These are phyloP conservation scores for Drosophila setifemur DNA, from an alignment of 1,140 invertebrate genomes.

Conservation along the genomic window DNA sequence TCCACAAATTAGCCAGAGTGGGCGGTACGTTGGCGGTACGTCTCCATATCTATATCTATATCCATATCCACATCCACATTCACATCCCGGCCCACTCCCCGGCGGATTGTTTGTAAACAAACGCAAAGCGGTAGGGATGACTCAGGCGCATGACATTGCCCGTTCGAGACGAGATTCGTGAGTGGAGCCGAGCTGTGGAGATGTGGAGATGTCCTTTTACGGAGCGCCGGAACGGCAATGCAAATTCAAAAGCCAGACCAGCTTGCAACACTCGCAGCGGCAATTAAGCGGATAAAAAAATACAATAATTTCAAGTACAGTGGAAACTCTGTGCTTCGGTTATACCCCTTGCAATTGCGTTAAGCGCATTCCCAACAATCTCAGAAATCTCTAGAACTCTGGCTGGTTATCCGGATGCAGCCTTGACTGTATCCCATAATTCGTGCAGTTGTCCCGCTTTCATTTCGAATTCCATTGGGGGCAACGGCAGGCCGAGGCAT, in stretches of 20 bases:
- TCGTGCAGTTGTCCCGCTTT: slow-evolving; percentile 24
- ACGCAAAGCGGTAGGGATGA: slow-evolving; percentile 50
- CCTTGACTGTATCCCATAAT: not conserved
- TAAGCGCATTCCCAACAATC: too few relatives aligned
- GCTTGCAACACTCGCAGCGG: not conserved
- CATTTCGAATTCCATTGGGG: slow-evolving; percentile 21
- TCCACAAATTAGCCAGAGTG: slow-evolving; percentile 20
- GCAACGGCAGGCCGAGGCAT: slow-evolving; percentile 22
- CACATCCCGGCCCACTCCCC: slow-evolving; percentile 12
- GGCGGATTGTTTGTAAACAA: slow-evolving; percentile 73
- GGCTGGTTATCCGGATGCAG: not conserved
- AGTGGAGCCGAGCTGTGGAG: slow-evolving; percentile 1
- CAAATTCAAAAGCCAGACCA: slow-evolving; percentile 5
- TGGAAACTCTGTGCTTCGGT: too few relatives aligned
- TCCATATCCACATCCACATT: not conserved
- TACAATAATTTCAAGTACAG: slow-evolving; percentile 17
- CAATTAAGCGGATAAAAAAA: not conserved
- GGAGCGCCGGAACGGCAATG: slow-evolving; percentile 7
- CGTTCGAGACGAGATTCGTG: not conserved
- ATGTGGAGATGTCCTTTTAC: slow-evolving; percentile 28
- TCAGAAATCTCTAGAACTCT: too few relatives aligned
- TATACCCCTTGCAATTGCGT: too few relatives aligned
- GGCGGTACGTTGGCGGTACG: slow-evolving; percentile 29
- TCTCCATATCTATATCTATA: slow-evolving; percentile 11
- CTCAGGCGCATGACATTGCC: slow-evolving; percentile 52